Evolutionary conservation across 2,113 vertebrate species (phyloP).

Genomic region (Hymenochirus boettgeri): DNA sequence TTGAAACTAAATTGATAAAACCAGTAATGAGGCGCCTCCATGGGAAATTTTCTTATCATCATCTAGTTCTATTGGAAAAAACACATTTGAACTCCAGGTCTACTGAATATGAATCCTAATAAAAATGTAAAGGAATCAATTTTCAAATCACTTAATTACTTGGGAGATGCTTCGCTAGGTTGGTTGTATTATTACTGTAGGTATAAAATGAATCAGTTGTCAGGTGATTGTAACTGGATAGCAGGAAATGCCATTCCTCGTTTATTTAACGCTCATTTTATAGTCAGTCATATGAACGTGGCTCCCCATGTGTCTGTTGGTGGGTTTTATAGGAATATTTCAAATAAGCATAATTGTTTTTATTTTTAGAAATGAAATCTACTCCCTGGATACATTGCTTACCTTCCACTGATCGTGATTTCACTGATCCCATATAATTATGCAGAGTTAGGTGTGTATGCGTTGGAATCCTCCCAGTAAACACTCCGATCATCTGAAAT

Average conservation of each 20-base stretch:
- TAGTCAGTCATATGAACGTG: neutral
- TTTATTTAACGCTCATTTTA: slow-evolving; percentile 1
- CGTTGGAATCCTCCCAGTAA: slow-evolving; percentile 51
- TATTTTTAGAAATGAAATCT: neutral
- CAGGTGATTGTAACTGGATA: neutral
- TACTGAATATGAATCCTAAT: slow-evolving; percentile 5
- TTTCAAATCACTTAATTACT: neutral
- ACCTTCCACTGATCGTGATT: slow-evolving; percentile 86
- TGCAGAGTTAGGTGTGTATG: slow-evolving; percentile 60
- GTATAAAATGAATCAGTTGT: slow-evolving; percentile 1
- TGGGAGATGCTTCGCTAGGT: neutral
- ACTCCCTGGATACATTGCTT: slow-evolving; percentile 7
- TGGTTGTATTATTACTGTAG: neutral
- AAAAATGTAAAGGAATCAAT: slow-evolving; percentile 2
- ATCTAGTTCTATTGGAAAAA: neutral
- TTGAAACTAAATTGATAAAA: neutral
- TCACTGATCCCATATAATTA: slow-evolving; percentile 78
- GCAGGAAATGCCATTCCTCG: neutral
- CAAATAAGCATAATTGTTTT: neutral
- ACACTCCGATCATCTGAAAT: slow-evolving; percentile 74
- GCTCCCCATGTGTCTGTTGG: neutral
- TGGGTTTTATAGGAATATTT: neutral
- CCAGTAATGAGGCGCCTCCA: neutral
- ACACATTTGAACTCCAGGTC: neutral
- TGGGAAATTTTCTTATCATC: neutral